A percentile compares a stretch with the other conserved stretches of the same genome.
Evolutionary conservation across 2,888 invertebrate genomes (phyloP).

Genomic region (Drosophila eohydei): DNA sequence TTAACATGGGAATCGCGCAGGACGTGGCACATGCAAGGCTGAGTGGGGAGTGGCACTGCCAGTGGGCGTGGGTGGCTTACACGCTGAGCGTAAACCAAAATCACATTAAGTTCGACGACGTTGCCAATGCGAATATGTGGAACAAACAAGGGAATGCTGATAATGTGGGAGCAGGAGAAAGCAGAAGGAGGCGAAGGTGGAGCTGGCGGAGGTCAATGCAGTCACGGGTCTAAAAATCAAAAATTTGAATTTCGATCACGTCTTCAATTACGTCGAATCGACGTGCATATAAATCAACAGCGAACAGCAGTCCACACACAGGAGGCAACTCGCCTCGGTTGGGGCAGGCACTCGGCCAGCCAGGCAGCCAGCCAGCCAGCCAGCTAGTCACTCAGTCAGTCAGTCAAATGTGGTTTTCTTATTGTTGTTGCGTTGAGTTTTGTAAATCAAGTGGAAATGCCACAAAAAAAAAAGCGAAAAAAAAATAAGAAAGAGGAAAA

Average conservation of each 20-base stretch:
- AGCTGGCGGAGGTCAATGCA: constrained; percentile 49
- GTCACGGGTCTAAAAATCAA: constrained; percentile 74
- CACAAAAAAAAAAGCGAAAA: constrained; percentile 39
- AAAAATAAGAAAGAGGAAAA: constrained; percentile 23
- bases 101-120: constrained; percentile 65
- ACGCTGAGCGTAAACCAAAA: constrained; percentile 58
- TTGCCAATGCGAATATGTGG: constrained; percentile 36
- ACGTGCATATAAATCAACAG: constrained; percentile 79
- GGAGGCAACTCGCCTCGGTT: background rate
- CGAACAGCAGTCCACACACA: constrained; percentile 30
- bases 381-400: constrained; percentile 59
- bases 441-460: constrained; percentile 80
- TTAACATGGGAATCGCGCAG: constrained; percentile 35
- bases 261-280: constrained; percentile 80
- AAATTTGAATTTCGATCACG: constrained; percentile 81
- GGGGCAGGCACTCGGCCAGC: background rate
- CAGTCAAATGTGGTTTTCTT: constrained; percentile 74
- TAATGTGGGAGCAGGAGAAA: background rate
- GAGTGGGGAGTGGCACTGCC: no score
- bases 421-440: constrained; percentile 69
- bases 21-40: background rate
- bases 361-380: constrained; percentile 4
- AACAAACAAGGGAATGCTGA: constrained; percentile 22
- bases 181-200: accelerated
- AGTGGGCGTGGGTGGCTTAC: background rate